Conservation (phyloP, 2,797 vertebrate species). For the Rhinogobio ventralis region DNA sequence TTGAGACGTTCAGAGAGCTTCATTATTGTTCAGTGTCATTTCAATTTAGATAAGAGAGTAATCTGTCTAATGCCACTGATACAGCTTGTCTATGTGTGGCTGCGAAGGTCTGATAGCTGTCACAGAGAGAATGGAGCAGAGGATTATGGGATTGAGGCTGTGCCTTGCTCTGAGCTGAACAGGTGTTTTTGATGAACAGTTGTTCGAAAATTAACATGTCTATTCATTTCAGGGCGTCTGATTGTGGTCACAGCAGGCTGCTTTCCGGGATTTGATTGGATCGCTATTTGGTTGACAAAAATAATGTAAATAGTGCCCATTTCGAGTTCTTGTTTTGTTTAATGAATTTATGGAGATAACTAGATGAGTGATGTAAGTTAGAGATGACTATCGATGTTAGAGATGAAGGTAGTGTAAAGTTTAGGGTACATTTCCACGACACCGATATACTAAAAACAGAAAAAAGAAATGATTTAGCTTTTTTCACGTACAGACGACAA, state of each 20-base stretch:
- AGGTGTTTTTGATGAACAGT: conserved; percentile 18
- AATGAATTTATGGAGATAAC: not conserved
- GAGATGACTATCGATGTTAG: not conserved
- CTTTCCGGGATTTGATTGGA: not conserved
- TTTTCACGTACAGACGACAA: not conserved
- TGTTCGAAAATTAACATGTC: not conserved
- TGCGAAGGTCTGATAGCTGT: conserved; percentile 37
- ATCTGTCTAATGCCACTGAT: conserved; percentile 54
- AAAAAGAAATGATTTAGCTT: accelerated
- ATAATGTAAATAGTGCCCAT: not conserved
- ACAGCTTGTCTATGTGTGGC: conserved; percentile 44
- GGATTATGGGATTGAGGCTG: conserved; percentile 40
- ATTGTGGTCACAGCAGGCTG: not conserved
- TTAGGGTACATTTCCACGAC: not conserved
- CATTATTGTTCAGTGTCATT: conserved; percentile 53
- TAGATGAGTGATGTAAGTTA: not conserved
- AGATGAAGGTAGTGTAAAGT: not conserved
- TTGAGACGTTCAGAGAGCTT: not conserved
- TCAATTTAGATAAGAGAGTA: conserved; percentile 60
- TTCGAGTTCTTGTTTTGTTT: not conserved
- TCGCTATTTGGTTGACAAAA: too few relatives aligned
- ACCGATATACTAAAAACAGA: not conserved
- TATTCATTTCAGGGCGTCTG: not conserved
- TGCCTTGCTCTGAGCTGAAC: not conserved
- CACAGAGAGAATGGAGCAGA: conserved; percentile 12